phyloP scores from a whole-genome alignment of 2,888 invertebrate genomes.

The Uloborus plumipes region DNA sequence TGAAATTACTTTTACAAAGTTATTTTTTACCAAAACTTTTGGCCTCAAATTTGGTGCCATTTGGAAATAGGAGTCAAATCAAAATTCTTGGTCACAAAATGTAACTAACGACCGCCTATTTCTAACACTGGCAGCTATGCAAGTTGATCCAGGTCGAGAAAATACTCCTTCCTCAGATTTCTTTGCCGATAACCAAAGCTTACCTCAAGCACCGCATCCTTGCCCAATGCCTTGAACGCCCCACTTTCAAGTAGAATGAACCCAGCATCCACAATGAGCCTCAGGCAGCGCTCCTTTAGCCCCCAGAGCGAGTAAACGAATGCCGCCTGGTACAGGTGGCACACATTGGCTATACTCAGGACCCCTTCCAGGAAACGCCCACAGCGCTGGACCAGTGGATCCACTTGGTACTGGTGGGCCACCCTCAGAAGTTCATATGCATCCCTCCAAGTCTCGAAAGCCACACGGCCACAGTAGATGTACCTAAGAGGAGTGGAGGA shows the following conservation, averaged over 20 bases:
- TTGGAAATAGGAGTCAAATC: no score
- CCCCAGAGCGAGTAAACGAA: constrained; percentile 16
- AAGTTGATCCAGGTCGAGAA: no score
- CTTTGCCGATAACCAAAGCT: neutral
- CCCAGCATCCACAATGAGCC: constrained; percentile 44
- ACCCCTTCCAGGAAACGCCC: constrained; percentile 39
- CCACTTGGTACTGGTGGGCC: constrained; percentile 52
- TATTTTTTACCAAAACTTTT: no score
- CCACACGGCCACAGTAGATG: constrained; percentile 36
- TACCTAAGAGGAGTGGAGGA: constrained; percentile 20
- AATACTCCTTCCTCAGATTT: neutral
- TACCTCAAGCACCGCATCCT: constrained; percentile 48
- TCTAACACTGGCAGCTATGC: no score
- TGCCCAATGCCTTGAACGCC: constrained; percentile 24
- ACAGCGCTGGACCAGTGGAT: constrained; percentile 46
- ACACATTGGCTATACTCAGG: constrained; percentile 28
- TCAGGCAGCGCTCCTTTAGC: constrained; percentile 37
- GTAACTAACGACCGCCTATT: no score
- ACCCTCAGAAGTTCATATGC: constrained; percentile 37
- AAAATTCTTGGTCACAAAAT: no score
- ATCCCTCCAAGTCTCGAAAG: constrained; percentile 36
- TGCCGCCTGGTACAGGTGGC: constrained; percentile 37
- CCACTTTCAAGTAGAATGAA: constrained; percentile 43
- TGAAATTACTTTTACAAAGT: no score
- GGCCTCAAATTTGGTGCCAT: no score